Evolutionary conservation across 1,140 invertebrate genomes (phyloP).

Genomic region (Helicoverpa armigera): DNA sequence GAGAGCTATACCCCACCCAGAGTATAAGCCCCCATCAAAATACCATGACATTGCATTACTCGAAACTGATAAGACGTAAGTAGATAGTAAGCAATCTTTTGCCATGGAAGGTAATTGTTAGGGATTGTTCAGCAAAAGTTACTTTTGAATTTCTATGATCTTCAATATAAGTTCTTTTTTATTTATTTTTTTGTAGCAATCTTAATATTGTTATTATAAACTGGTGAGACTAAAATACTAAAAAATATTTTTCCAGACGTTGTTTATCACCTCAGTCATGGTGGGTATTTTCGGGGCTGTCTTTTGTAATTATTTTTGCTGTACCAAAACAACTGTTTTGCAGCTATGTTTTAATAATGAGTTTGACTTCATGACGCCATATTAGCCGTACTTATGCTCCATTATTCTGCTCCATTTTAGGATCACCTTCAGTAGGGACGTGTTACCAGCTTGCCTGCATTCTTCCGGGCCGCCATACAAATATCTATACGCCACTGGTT

Average conservation of each 20-base stretch:
- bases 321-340: too few relatives aligned
- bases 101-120: background rate
- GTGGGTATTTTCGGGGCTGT: background rate
- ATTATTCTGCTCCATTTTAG: background rate
- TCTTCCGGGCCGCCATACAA: background rate
- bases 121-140: background rate
- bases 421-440: slow-evolving; percentile 28
- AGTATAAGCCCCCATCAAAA: slow-evolving; percentile 53
- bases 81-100: background rate
- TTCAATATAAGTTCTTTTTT: background rate
- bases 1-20: slow-evolving; percentile 56
- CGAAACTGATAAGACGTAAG: slow-evolving; percentile 50
- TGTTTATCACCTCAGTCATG: background rate
- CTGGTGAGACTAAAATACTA: background rate
- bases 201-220: background rate
- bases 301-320: too few relatives aligned
- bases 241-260: too few relatives aligned
- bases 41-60: slow-evolving; percentile 62
- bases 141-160: background rate
- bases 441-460: slow-evolving; percentile 44
- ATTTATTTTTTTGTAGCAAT: too few relatives aligned
- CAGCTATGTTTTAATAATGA: too few relatives aligned
- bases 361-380: too few relatives aligned
- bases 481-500: slow-evolving; percentile 30
- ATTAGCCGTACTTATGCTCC: too few relatives aligned